Evolutionary conservation across 2,113 vertebrate genomes (phyloP).

Genomic region (Geococcyx californianus): DNA sequence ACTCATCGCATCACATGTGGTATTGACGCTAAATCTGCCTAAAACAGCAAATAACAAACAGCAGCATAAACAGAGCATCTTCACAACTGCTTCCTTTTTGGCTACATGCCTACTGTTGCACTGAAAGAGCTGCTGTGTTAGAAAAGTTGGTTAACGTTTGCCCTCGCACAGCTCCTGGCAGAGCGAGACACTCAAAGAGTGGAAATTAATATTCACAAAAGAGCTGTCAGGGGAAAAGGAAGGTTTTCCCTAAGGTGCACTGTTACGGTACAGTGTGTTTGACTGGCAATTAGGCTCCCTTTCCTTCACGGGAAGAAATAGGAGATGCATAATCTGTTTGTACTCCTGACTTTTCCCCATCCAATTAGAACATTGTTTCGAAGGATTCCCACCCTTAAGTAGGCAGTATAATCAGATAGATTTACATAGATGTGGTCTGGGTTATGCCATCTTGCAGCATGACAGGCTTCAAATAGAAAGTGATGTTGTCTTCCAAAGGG

Average conservation of each 20-base stretch:
- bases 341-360: not conserved
- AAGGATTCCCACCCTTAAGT: not conserved
- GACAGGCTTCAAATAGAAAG: not conserved
- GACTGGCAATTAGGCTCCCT: not conserved
- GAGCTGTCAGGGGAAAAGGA: slow-evolving; percentile 8
- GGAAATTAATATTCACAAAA: slow-evolving; percentile 21
- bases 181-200: not conserved
- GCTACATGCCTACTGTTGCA: not conserved
- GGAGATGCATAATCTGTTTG: not conserved
- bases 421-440: not conserved
- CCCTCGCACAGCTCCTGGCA: slow-evolving; percentile 11
- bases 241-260: slow-evolving; percentile 8
- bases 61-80: not conserved
- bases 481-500: not conserved
- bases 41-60: not conserved
- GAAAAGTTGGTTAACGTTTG: not conserved
- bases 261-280: not conserved
- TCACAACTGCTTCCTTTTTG: not conserved
- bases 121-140: not conserved
- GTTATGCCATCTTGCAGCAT: not conserved
- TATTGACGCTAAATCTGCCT: not conserved
- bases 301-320: not conserved
- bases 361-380: not conserved
- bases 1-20: not conserved
- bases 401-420: not conserved